phyloP scores from a whole-genome alignment of 2,888 invertebrate species.

The Microdon myrmicae region DNA sequence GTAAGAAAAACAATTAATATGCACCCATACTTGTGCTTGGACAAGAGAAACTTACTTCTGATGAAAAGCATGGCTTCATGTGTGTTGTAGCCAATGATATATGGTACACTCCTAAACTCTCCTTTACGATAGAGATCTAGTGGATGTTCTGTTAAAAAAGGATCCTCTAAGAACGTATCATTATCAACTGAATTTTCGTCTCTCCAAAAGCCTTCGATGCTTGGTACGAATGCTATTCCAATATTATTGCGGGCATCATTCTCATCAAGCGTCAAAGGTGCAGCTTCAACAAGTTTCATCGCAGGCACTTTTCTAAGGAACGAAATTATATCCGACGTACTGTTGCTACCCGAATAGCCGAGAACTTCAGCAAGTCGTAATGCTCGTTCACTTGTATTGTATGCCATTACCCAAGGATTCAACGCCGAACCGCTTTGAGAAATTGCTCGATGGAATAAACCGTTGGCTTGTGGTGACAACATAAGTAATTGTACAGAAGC shows the following conservation, averaged over 20 bases:
- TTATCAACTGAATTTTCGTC: slow-evolving; percentile 57
- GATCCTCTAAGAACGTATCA: slow-evolving; percentile 62
- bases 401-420: slow-evolving; percentile 73
- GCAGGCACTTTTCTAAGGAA: slow-evolving; percentile 72
- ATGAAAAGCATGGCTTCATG: slow-evolving; percentile 75
- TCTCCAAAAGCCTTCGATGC: slow-evolving; percentile 68
- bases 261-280: slow-evolving; percentile 68
- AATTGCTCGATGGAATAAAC: slow-evolving; percentile 73
- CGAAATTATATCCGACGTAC: slow-evolving; percentile 70
- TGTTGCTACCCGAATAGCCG: slow-evolving; percentile 71
- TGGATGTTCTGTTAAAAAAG: slow-evolving; percentile 71
- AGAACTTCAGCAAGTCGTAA: slow-evolving; percentile 71
- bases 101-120: slow-evolving; percentile 70
- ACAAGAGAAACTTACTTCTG: slow-evolving; percentile 67
- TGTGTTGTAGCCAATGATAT: slow-evolving; percentile 74
- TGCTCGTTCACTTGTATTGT: slow-evolving; percentile 68
- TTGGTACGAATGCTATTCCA: slow-evolving; percentile 72
- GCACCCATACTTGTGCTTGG: neutral
- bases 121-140: slow-evolving; percentile 64
- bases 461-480: slow-evolving; percentile 70
- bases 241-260: slow-evolving; percentile 72
- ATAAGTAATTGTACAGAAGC: slow-evolving; percentile 72
- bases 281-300: slow-evolving; percentile 71
- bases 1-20: neutral
- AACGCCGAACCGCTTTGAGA: slow-evolving; percentile 72